These are phyloP conservation scores for Caerostris darwini DNA, from an alignment of 1,140 invertebrate genomes.

Conservation along the genomic window DNA sequence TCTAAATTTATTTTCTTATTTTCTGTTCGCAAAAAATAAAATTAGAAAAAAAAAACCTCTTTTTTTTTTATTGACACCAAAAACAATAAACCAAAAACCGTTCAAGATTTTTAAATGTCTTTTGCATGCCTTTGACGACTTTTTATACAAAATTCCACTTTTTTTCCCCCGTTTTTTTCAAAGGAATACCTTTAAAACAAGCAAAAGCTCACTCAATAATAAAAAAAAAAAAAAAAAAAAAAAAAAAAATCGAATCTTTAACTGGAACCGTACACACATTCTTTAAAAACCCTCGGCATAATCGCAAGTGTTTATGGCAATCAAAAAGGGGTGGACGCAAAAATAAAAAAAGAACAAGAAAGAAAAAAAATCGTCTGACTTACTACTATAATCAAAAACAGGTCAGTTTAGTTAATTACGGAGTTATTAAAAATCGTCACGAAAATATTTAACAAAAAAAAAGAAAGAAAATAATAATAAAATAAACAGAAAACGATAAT, in stretches of 20 bases:
- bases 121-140: neutral
- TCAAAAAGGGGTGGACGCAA: neutral
- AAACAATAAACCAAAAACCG: neutral
- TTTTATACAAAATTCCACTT: neutral
- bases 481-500: neutral
- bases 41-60: too few relatives aligned
- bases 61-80: neutral
- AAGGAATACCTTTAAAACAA: neutral
- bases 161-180: neutral
- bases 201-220: neutral
- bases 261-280: neutral
- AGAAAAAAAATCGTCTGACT: neutral
- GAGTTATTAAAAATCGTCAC: slow-evolving; percentile 72
- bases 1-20: too few relatives aligned
- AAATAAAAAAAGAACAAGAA: neutral
- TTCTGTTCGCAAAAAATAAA: too few relatives aligned
- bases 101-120: neutral
- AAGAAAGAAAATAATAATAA: neutral
- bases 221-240: neutral
- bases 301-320: slow-evolving; percentile 11
- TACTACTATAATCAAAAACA: slow-evolving; percentile 45
- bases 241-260: neutral
- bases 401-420: slow-evolving; percentile 64
- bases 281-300: neutral
- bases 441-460: slow-evolving; percentile 42